These are phyloP conservation scores for Pyrocoelia pectoralis DNA, from an alignment of 2,888 invertebrate species.

Conservation along the genomic window DNA sequence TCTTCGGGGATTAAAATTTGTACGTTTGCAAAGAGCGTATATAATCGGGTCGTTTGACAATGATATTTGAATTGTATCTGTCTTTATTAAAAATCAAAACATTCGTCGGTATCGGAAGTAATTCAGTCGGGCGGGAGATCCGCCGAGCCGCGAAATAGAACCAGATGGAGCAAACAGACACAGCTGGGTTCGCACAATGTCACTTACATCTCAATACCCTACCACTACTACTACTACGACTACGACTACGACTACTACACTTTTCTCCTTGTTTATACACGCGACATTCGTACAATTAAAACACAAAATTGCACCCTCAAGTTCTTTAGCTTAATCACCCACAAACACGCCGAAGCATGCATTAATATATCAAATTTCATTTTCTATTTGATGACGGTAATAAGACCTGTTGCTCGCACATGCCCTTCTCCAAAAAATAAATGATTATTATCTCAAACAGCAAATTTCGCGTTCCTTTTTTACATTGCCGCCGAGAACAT, in stretches of 20 bases:
- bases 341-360: background rate
- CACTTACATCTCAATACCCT: constrained; percentile 56
- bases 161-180: constrained; percentile 58
- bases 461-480: too few species aligned
- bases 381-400: too few species aligned
- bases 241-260: constrained; percentile 41
- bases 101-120: constrained; percentile 42
- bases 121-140: constrained; percentile 46
- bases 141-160: constrained; percentile 57
- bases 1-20: constrained; percentile 49
- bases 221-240: too few species aligned
- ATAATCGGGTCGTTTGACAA: constrained; percentile 46
- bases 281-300: constrained; percentile 55
- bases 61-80: constrained; percentile 40
- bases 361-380: too few species aligned
- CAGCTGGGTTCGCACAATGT: constrained; percentile 55
- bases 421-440: too few species aligned
- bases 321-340: background rate
- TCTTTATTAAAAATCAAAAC: constrained; percentile 52
- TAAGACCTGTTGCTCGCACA: too few species aligned
- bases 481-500: too few species aligned
- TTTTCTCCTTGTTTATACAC: constrained; percentile 53
- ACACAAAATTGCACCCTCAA: constrained; percentile 35
- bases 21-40: constrained; percentile 45
- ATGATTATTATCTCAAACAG: too few species aligned